phyloP scores from a whole-genome alignment of 2,888 invertebrate genomes.

The Tineola bisselliella region DNA sequence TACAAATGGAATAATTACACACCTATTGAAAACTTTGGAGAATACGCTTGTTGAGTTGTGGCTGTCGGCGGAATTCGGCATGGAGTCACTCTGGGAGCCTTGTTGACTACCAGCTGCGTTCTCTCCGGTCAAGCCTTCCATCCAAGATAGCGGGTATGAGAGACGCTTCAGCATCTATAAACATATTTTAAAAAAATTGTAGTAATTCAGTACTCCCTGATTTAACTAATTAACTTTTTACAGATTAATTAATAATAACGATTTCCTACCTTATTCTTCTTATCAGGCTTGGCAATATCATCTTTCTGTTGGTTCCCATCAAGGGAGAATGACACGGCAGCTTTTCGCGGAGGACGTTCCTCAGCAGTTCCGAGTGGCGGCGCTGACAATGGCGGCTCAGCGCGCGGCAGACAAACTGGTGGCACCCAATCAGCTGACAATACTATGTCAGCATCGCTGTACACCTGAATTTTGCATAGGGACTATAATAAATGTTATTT shows the following conservation, averaged over 20 bases:
- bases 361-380: slow-evolving; percentile 56
- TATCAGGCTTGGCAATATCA: slow-evolving; percentile 67
- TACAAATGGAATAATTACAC: slow-evolving; percentile 20
- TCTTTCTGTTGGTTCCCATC: slow-evolving; percentile 55
- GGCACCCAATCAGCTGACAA: slow-evolving; percentile 89
- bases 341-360: slow-evolving; percentile 54
- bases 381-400: slow-evolving; percentile 69
- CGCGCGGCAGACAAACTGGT: slow-evolving; percentile 81
- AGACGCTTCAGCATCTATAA: slow-evolving; percentile 89
- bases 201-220: too few relatives aligned
- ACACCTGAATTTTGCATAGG: slow-evolving; percentile 55
- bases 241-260: too few relatives aligned
- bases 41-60: slow-evolving; percentile 79
- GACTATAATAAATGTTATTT: slow-evolving; percentile 6
- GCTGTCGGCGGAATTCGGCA: slow-evolving; percentile 70
- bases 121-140: slow-evolving; percentile 87
- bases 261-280: slow-evolving; percentile 85
- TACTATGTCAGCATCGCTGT: slow-evolving; percentile 89
- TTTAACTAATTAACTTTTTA: too few relatives aligned
- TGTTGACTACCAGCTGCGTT: slow-evolving; percentile 68
- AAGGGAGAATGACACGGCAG: slow-evolving; percentile 60
- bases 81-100: slow-evolving; percentile 62
- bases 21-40: slow-evolving; percentile 94
- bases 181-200: background rate
- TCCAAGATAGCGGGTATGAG: slow-evolving; percentile 91